Evolutionary conservation across 1,140 invertebrate species (phyloP).

Genomic region (Metopolophium dirhodum): DNA sequence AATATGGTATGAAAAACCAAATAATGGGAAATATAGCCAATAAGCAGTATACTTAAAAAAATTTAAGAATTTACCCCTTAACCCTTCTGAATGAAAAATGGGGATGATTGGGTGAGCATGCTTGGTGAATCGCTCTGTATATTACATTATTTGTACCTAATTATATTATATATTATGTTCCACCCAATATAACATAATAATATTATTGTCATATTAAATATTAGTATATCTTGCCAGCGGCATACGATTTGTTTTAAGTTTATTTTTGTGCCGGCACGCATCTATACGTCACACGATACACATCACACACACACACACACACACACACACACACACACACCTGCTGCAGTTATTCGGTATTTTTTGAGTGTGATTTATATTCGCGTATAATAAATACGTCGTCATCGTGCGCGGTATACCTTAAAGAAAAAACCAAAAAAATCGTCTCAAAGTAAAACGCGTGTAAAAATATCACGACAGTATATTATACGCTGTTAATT

Average conservation of each 20-base stretch:
- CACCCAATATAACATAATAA: too few species aligned
- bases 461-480: background rate
- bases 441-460: background rate
- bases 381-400: slow-evolving; percentile 29
- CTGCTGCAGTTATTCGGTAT: background rate
- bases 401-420: background rate
- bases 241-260: background rate
- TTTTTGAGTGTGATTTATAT: slow-evolving; percentile 29
- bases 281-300: background rate
- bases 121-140: background rate
- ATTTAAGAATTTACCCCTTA: too few species aligned
- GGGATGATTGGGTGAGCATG: background rate
- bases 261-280: background rate
- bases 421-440: background rate
- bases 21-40: too few species aligned
- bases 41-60: too few species aligned
- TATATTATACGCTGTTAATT: background rate
- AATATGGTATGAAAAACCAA: too few species aligned
- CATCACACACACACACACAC: background rate
- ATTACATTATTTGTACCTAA: background rate
- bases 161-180: background rate
- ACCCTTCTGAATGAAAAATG: background rate
- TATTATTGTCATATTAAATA: too few species aligned
- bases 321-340: background rate
- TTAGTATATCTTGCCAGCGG: background rate